Evolutionary conservation across 2,797 vertebrate species (phyloP).

Genomic region (Acanthiza pusilla): DNA sequence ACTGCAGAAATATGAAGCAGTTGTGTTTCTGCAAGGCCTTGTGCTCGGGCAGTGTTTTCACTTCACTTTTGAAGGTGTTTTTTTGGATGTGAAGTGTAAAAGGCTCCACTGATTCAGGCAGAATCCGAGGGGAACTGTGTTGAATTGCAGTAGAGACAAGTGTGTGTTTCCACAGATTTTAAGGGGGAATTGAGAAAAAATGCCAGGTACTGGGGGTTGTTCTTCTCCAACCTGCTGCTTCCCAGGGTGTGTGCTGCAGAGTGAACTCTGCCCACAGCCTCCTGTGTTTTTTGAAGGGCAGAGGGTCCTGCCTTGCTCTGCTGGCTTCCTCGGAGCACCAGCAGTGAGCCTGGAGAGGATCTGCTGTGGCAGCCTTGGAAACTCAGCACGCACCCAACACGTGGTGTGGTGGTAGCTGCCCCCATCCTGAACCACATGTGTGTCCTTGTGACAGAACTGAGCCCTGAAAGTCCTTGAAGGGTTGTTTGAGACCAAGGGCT

Average conservation of each 20-base stretch:
- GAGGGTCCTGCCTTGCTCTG: background rate
- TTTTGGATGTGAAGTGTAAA: background rate
- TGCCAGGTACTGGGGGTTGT: background rate
- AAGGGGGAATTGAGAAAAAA: background rate
- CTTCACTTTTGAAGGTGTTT: background rate
- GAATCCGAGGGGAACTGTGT: accelerated
- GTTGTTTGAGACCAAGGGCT: background rate
- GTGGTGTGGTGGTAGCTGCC: background rate
- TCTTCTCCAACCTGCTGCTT: background rate
- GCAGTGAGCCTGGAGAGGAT: background rate
- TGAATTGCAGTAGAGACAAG: background rate
- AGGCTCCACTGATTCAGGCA: background rate
- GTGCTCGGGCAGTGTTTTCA: background rate
- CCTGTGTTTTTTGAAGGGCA: background rate
- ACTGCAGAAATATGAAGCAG: background rate
- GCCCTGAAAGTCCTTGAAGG: background rate
- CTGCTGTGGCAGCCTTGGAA: background rate
- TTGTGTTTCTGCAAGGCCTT: background rate
- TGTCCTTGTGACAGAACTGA: background rate
- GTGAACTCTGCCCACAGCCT: background rate
- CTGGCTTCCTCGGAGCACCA: background rate
- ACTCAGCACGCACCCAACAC: background rate
- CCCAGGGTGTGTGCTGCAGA: background rate
- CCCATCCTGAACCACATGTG: background rate
- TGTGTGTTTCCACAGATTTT: background rate